Evolutionary conservation across 2,113 vertebrate genomes (phyloP).

Genomic region (Mormyrus lacerda): DNA sequence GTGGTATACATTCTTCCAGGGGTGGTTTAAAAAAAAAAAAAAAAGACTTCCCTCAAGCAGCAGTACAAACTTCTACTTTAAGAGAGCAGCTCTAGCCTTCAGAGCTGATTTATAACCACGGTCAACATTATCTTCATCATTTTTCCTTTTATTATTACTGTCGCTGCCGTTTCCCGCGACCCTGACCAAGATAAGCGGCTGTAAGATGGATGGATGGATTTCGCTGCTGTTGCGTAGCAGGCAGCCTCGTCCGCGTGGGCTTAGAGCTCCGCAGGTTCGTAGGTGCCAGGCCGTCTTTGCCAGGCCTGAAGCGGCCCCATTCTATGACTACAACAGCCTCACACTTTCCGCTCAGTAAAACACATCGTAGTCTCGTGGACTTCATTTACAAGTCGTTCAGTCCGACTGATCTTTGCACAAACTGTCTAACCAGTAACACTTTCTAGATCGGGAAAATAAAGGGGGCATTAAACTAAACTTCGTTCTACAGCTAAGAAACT

Average conservation of each 20-base stretch:
- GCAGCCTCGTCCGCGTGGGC: not conserved
- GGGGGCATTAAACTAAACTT: not conserved
- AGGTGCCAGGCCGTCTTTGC: not conserved
- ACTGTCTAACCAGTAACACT: not conserved
- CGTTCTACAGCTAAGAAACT: not conserved
- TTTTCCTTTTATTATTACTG: not conserved
- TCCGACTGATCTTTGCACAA: not conserved
- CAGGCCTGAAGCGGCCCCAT: not conserved
- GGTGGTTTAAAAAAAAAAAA: not conserved
- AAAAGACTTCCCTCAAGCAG: not conserved
- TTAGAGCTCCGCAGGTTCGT: not conserved
- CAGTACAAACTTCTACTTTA: not conserved
- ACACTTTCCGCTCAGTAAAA: not conserved
- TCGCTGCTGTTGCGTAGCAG: not conserved
- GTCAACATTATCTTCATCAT: not conserved
- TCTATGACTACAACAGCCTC: not conserved
- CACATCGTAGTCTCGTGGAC: not conserved
- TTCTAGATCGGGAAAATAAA: not conserved
- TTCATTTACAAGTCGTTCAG: not conserved
- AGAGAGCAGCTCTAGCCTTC: not conserved
- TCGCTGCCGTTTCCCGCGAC: not conserved
- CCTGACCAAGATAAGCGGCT: not conserved
- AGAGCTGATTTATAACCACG: not conserved
- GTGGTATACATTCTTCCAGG: conserved; percentile 14
- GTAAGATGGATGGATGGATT: not conserved